Evolutionary conservation across 2,888 invertebrate genomes (phyloP), one percentile per base, ranked within the genome.

Genomic region (Seladonia tumulorum): DNA sequence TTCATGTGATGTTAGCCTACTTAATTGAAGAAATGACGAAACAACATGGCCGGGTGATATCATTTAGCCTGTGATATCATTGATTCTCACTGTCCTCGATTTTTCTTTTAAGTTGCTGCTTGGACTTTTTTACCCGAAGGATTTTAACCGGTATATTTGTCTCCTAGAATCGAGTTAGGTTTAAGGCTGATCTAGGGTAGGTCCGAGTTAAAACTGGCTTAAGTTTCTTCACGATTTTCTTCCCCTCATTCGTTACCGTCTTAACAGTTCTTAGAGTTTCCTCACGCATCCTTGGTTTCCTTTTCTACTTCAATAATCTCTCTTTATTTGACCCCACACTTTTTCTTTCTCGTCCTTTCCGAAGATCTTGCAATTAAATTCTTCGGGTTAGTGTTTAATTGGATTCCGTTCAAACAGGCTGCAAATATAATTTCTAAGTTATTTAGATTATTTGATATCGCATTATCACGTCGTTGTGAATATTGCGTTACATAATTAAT

Each of bases 251-350:
- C 29, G 25, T 63, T 29, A 63, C 25, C 60, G 25, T 18, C 29
- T 63, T 16, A 16, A 29, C 63, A 29, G 63, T 63, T 63, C 63
- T 14, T 63, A 14, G 60, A 63, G 25, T 29, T 63, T 63, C 18
- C 63, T 63, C 63, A 63, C 63, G 63, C 63, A 63, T 29, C 29
- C 63, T 7, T 63, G 14, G 7, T 29, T 29, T 63, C 16, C 2
- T 63, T 16, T 29, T 63, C 63, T 29, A 29, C 63, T 63, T 63
- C 63, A 63, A 63, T 63, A 63, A 63, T 29, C 63, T 63, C 29
- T 29, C 63, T 29, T 63, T 63, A 63, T 63, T 63, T 16, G 63
- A 29, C 16, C 1, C 16, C 29, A 16, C 2, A 7, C 16, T 29
- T 63, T 63, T 29, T 16, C 63, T 63, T 63, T 29, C 25, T 7